phyloP scores from a whole-genome alignment of 2,888 invertebrate genomes.

The Eucera pruinosa region DNA sequence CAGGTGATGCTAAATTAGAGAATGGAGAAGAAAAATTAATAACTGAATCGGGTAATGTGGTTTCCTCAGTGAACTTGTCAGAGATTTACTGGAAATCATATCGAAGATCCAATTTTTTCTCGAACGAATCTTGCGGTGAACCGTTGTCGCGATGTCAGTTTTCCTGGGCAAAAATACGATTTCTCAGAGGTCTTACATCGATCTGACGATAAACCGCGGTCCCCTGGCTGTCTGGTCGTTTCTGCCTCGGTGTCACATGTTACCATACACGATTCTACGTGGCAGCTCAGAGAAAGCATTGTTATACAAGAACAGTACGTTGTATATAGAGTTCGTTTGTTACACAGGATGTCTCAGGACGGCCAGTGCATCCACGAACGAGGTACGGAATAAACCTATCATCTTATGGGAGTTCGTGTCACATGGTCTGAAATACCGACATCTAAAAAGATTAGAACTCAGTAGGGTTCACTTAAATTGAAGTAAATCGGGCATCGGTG shows the following conservation, averaged over 20 bases:
- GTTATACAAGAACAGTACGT: too few species aligned
- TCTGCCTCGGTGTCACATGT: conserved; percentile 34
- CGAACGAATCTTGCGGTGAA: neutral
- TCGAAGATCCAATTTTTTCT: conserved; percentile 20
- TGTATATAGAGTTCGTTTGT: too few species aligned
- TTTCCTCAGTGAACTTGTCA: neutral
- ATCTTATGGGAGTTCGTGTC: too few species aligned
- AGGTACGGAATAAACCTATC: too few species aligned
- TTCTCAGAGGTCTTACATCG: conserved; percentile 24
- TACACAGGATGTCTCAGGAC: too few species aligned
- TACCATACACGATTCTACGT: conserved; percentile 24
- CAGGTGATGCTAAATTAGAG: too few species aligned
- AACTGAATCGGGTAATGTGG: neutral
- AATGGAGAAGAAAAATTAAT: neutral
- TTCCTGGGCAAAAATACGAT: conserved; percentile 16
- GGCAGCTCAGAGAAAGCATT: conserved; percentile 8
- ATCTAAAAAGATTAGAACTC: too few species aligned
- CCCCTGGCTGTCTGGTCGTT: conserved; percentile 42
- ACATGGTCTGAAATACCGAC: too few species aligned
- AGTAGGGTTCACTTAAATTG: too few species aligned
- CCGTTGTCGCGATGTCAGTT: neutral
- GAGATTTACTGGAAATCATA: neutral
- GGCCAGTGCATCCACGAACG: too few species aligned
- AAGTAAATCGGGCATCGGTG: too few species aligned
- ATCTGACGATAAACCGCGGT: conserved; percentile 24